Conservation (phyloP, 1,140 invertebrate genomes). For the Drosophila athabasca region DNA sequence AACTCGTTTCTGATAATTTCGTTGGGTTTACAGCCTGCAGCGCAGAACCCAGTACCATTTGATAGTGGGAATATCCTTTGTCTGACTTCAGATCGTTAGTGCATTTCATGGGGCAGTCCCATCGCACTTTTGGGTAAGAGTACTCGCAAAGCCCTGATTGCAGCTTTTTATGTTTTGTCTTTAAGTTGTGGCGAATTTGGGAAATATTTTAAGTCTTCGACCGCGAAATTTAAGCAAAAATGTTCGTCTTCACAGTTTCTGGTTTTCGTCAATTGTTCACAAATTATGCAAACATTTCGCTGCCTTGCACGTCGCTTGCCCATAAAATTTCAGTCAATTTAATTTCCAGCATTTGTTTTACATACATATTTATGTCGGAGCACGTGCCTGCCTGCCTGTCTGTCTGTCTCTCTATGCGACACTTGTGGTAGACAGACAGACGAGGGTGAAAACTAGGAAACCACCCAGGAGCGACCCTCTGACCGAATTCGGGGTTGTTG, state of each 20-base stretch:
- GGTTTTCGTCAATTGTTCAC: constrained; percentile 44
- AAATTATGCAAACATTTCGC: constrained; percentile 54
- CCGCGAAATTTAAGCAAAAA: not conserved
- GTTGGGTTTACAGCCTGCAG: constrained; percentile 42
- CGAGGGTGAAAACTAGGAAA: constrained; percentile 1
- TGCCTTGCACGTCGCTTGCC: constrained; percentile 53
- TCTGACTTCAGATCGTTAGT: constrained; percentile 38
- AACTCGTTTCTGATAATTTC: constrained; percentile 59
- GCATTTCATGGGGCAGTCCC: constrained; percentile 22
- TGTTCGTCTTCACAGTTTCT: not conserved
- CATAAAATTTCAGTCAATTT: constrained; percentile 63
- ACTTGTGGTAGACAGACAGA: constrained; percentile 20
- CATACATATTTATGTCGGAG: constrained; percentile 53
- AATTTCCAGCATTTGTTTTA: constrained; percentile 49
- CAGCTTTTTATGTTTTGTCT: not conserved
- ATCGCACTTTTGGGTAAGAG: not conserved
- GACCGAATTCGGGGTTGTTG: constrained; percentile 22
- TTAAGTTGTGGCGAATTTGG: too few species aligned
- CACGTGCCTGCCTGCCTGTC: constrained; percentile 43
- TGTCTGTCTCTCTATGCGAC: constrained; percentile 36
- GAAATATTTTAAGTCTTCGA: too few species aligned
- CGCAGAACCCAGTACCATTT: constrained; percentile 3
- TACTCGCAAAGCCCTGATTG: not conserved
- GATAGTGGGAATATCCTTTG: not conserved
- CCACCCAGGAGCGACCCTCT: constrained; percentile 21